phyloP scores from a whole-genome alignment of 2,113 vertebrate genomes.

The Erythrolamprus reginae region DNA sequence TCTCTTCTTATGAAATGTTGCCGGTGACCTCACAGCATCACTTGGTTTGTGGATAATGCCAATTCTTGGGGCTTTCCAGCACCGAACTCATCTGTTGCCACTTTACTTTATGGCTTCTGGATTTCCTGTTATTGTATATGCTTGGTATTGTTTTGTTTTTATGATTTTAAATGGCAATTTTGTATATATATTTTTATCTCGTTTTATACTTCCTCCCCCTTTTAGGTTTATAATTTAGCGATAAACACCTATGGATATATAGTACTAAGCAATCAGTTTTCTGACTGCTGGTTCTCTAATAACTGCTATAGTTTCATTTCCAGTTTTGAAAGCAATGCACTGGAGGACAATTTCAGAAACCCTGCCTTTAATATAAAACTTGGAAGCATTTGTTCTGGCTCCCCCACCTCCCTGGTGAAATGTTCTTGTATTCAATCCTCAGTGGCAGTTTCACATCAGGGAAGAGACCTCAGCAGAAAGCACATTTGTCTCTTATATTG shows the following conservation, averaged over 20 bases:
- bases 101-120: background rate
- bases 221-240: background rate
- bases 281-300: background rate
- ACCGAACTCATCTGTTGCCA: background rate
- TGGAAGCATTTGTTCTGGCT: background rate
- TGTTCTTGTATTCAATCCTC: background rate
- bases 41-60: background rate
- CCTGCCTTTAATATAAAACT: slow-evolving; percentile 2
- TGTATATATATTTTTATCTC: background rate
- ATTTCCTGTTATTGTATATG: background rate
- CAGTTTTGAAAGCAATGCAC: background rate
- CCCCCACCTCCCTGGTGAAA: background rate
- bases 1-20: background rate
- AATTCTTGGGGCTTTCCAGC: background rate
- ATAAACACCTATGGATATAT: background rate
- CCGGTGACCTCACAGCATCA: background rate
- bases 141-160: background rate
- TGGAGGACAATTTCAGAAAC: slow-evolving; percentile 10
- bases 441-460: background rate
- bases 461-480: background rate
- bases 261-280: background rate
- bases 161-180: background rate
- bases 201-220: background rate
- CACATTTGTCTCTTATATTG: background rate
- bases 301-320: background rate